phyloP scores from a whole-genome alignment of 2,888 invertebrate species.

The Volucella bombylans region DNA sequence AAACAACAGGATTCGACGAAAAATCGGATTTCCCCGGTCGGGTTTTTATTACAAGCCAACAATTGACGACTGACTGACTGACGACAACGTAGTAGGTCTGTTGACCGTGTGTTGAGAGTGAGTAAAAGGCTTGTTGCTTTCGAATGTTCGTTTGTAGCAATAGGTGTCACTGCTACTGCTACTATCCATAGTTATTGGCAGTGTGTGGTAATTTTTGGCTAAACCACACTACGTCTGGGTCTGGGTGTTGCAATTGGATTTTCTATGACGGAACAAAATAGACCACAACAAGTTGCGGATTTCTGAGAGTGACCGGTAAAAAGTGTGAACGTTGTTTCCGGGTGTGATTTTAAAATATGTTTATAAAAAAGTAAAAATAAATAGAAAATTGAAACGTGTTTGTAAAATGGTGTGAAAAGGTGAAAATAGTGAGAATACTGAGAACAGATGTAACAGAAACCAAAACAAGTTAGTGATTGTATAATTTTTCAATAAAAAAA shows the following conservation, averaged over 20 bases:
- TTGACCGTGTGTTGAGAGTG: constrained; percentile 12
- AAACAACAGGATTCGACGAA: constrained; percentile 49
- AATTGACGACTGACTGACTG: too few species aligned
- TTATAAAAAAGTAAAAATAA: constrained; percentile 26
- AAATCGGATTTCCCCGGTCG: constrained; percentile 67
- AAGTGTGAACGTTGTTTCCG: constrained; percentile 70
- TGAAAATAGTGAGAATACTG: neutral
- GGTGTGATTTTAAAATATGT: constrained; percentile 62
- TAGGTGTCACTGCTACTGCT: too few species aligned
- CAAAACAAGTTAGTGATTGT: too few species aligned
- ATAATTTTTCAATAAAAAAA: too few species aligned
- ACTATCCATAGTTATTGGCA: constrained; percentile 37
- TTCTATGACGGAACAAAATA: constrained; percentile 51
- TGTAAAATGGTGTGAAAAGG: neutral
- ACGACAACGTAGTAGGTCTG: too few species aligned
- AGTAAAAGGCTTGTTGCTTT: constrained; percentile 63
- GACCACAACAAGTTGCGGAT: constrained; percentile 67
- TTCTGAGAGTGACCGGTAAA: constrained; percentile 64
- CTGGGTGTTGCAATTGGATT: constrained; percentile 42
- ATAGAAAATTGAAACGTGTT: neutral
- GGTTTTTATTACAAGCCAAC: constrained; percentile 35
- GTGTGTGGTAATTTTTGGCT: constrained; percentile 42
- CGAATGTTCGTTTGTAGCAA: constrained; percentile 32
- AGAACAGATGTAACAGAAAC: too few species aligned
- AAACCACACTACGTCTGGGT: constrained; percentile 31